Base-by-base conservation (phyloP, 2,797 vertebrate species). In the Siniperca undulata region DNA sequence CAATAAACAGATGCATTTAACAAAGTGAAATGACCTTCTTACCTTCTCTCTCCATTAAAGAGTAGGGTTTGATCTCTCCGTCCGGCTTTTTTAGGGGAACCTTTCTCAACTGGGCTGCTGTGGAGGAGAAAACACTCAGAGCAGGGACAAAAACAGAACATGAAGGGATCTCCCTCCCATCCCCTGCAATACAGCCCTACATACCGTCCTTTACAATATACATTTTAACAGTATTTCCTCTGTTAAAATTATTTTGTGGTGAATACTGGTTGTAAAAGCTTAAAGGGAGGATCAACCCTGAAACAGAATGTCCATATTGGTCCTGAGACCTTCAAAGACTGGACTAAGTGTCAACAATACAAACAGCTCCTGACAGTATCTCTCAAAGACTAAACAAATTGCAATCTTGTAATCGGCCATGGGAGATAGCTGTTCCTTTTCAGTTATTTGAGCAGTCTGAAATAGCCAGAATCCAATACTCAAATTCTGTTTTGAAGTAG, bases 61-160 rank as follows among this genome's bases (percentile, higher is more conserved):
- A 98, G 84, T 99, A 99, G 0, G 98, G 97, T 59, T 99, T 99
- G 93, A 99, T 98, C 74, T 98, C 97, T 91, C 97, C 97, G 70
- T 98, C 97, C 1, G 94, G 87, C 83, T 96, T 97, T 92, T 94
- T 98, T 69, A 94, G 95, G 84, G 95, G 95, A 88, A 94, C 89
- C 85, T 97, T 97, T 93, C 96, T 96, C 92, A 91, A 62, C 56
- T 93, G 95, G 74, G 78, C 93, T 78, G 64, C 96, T 96, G 91
- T 59, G 67, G 72, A 87, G 34, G 56, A 82, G 56, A 77, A 80
- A 61, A 74, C n/a, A 85, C 5, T 82, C 30, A 83, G 40, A 73
- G 2, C 10, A 11, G 19, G 19, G 36, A 4, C 8, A 59, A 58
- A 52, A 62, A 46, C 20, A 38, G 1, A 77, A 55, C 50, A 77